A percentile compares a stretch with the other conserved stretches of the same genome.
phyloP scores from a whole-genome alignment of 2,797 vertebrate genomes.

The Gymnoscopelus braueri region DNA sequence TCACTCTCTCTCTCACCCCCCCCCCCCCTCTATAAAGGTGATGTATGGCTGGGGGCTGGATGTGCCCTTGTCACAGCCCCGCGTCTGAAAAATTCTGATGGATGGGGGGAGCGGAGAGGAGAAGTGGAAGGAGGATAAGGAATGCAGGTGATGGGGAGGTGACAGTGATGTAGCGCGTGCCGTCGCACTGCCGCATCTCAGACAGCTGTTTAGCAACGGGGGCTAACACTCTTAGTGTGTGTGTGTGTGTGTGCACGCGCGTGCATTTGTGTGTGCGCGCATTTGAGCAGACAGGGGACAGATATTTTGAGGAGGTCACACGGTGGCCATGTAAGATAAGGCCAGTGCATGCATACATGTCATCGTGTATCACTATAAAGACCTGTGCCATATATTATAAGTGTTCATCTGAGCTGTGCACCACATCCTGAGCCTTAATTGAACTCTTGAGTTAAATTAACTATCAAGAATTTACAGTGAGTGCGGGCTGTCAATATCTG shows the following conservation, averaged over 20 bases:
- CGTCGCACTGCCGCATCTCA: conserved; percentile 57
- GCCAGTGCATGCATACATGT: neutral
- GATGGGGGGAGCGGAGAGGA: conserved; percentile 70
- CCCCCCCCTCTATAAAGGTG: conserved; percentile 64
- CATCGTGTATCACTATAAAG: neutral
- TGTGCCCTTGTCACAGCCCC: conserved; percentile 82
- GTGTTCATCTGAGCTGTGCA: neutral
- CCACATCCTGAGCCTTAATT: too few species aligned
- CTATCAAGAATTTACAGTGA: too few species aligned
- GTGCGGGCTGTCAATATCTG: conserved; percentile 7
- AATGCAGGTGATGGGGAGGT: conserved; percentile 82
- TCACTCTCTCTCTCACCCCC: conserved; percentile 9
- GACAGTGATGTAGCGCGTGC: conserved; percentile 76
- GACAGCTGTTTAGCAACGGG: conserved; percentile 79
- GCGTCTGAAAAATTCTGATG: conserved; percentile 78
- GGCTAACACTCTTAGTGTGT: conserved; percentile 35
- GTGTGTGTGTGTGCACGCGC: conserved; percentile 18
- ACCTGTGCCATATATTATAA: too few species aligned
- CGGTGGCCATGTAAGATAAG: conserved; percentile 1
- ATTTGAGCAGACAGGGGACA: conserved; percentile 34
- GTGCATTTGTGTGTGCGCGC: conserved; percentile 22
- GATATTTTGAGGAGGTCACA: conserved; percentile 21
- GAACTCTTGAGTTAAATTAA: too few species aligned
- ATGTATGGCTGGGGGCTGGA: conserved; percentile 77
- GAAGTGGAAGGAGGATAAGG: conserved; percentile 66